A percentile compares a stretch with the other conserved stretches of the same genome.
Conservation (phyloP, 1,140 invertebrate genomes). For the Drosophila arawakana region DNA sequence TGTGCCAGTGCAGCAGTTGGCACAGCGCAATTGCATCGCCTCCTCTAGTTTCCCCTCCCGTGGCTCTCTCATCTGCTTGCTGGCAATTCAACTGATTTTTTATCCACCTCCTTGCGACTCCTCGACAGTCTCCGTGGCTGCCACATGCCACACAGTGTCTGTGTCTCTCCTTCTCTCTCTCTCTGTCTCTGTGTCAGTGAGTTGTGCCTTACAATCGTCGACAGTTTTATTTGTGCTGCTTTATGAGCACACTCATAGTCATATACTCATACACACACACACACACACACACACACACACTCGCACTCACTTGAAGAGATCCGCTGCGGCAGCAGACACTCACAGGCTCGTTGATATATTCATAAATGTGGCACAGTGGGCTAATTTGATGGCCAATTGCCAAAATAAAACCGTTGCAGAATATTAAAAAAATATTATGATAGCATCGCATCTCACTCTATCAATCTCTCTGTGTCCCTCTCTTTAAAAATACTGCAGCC, state of each 20-base stretch:
- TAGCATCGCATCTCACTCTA: slow-evolving; percentile 10
- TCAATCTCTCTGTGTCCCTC: neutral
- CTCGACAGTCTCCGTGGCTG: slow-evolving; percentile 22
- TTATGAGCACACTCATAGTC: slow-evolving; percentile 54
- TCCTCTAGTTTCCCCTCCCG: slow-evolving; percentile 22
- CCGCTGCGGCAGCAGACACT: slow-evolving; percentile 49
- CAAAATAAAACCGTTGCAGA: slow-evolving; percentile 60
- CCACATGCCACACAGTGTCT: slow-evolving; percentile 32
- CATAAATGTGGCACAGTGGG: slow-evolving; percentile 81
- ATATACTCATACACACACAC: slow-evolving; percentile 21
- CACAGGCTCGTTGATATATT: slow-evolving; percentile 72
- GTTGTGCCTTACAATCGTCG: slow-evolving; percentile 65
- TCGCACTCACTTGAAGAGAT: slow-evolving; percentile 43
- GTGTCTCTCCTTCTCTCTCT: neutral
- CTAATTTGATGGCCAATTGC: slow-evolving; percentile 81
- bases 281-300: slow-evolving; percentile 3
- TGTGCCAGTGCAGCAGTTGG: slow-evolving; percentile 78
- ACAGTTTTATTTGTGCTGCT: slow-evolving; percentile 80
- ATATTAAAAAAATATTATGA: slow-evolving; percentile 81
- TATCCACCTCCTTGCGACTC: neutral
- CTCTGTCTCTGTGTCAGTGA: slow-evolving; percentile 15
- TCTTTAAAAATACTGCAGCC: slow-evolving; percentile 54
- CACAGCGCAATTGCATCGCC: slow-evolving; percentile 63
- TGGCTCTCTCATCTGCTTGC: slow-evolving; percentile 11
- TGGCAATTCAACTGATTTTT: slow-evolving; percentile 50